Base-by-base conservation (phyloP, 2,888 invertebrate genomes). In the Archips crataeganus region DNA sequence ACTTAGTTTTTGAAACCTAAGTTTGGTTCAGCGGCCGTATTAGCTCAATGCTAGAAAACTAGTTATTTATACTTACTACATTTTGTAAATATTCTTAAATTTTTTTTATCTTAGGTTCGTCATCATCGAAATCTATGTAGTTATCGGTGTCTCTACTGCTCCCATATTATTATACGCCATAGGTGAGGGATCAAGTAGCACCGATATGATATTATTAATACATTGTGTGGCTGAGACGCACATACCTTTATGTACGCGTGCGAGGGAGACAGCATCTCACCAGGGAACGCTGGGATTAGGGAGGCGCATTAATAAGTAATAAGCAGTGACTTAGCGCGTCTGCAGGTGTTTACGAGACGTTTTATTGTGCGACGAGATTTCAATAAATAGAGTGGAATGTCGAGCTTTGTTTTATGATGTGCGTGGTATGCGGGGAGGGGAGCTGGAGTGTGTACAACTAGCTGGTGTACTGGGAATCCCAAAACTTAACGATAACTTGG, bases 291-390 rank as follows among this genome's bases (percentile, higher is more conserved):
- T 10, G 5, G 39, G 42, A 63, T 70, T 70, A 64, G 60, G 76
- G 75, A 42, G 74, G 74, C 45, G 54, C 71, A 59, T 67, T 69
- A 74, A 75, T 79, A 66, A 77, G 79, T 77, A 77, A 79, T 81
- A 79, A 75, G 77, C 71, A 54, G 79, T 78, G 79, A 81, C 79
- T 81, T 80, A 80, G 71, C 75, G 70, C 75, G 77, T 62, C 60
- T 23, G 61, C 51, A 61, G 68, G 49, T 54, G 54, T 15, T 59
- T 60, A 47, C 45, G 59, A 62, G 34, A 15, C 36, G 47, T 32
- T 45, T 51, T n/a, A 54, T 23, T 62, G 67, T 51, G 34, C 11
- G 63, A 54, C 49, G 39, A 70, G 54, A 34, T 70, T 63, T n/a
- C 62, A 2, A 34, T 51, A 49, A 61, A 62, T 49, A 45, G 59